These are phyloP conservation scores for Solen grandis DNA, from an alignment of 1,140 invertebrate genomes.

Conservation along the genomic window DNA sequence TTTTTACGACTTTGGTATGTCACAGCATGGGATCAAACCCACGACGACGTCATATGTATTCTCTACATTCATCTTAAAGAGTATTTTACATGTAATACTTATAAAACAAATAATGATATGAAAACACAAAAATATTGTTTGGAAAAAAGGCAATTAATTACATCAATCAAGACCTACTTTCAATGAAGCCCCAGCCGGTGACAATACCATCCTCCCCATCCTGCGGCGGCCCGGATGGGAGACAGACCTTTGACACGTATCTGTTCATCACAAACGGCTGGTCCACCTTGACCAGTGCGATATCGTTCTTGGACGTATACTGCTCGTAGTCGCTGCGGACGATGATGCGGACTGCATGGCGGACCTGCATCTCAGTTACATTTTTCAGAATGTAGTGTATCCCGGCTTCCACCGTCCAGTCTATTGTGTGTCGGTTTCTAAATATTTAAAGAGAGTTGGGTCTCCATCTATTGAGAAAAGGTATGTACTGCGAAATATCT, in stretches of 20 bases:
- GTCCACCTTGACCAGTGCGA: constrained; percentile 37
- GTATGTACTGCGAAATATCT: no score
- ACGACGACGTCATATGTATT: no score
- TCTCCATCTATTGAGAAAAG: no score
- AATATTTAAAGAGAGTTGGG: no score
- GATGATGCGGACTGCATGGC: not conserved
- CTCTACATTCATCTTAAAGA: no score
- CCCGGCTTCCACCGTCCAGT: not conserved
- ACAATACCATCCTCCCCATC: constrained; percentile 35
- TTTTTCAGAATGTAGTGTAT: not conserved
- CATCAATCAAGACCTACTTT: constrained; percentile 11
- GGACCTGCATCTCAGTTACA: not conserved
- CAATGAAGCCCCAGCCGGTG: constrained; percentile 43
- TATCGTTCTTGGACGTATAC: not conserved
- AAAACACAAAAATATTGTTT: no score
- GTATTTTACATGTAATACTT: no score
- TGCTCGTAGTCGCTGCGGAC: not conserved
- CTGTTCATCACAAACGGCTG: constrained; percentile 30
- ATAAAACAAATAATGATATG: no score
- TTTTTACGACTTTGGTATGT: no score
- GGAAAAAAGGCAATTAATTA: no score
- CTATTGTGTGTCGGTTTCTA: not conserved
- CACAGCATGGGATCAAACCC: no score
- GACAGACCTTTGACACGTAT: constrained; percentile 25
- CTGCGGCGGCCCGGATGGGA: not conserved